Base-by-base conservation (phyloP, 2,113 vertebrate species). In the Chloebia gouldiae region DNA sequence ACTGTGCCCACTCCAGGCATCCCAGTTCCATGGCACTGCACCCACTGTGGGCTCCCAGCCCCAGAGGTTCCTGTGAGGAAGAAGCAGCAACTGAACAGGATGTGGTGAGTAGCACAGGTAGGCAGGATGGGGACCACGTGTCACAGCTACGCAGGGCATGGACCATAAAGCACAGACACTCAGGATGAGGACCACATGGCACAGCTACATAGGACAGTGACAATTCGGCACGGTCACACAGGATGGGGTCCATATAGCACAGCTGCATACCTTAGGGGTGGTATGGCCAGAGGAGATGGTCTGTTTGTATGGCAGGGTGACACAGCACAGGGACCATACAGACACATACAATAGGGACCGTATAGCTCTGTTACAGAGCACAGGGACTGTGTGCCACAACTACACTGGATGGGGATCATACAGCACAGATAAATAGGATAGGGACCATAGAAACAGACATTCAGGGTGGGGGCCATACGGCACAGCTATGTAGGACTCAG, bases 1-100 rank as follows among this genome's bases (percentile, higher is more conserved):
- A 49, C n/a, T 33, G 16, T 1, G 0, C 31, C 40, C 17, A 14
- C 63, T 1, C 0, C 1, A 33, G 33, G 1, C 33, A 79, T 40
- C 14, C 50, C 39, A 24, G 21, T 59, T 4, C 51, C 51, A 53
- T 9, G 6, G 50, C 54, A 63, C 57, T 50, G 45, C 27, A 5
- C 35, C 30, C 7, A 2, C 28, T 30, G 8, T 4, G 51, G 75
- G 10, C 40, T 12, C 66, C 14, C 42, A 42, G 72, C 9, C 30
- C 50, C 4, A 5, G 0, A 2, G 35, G 11, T 28, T 64, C 35
- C 53, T 21, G 24, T 8, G 3, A 40, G 15, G 13, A 7, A 49
- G 49, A 25, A 54, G 61, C 30, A 57, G 65, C 21, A 39, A 25
- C 14, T 2, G 1, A 33, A 37, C 15, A n/a, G 50, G n/a, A 42